Conservation (phyloP, 1,140 invertebrate species). For the Bombus ignitus region DNA sequence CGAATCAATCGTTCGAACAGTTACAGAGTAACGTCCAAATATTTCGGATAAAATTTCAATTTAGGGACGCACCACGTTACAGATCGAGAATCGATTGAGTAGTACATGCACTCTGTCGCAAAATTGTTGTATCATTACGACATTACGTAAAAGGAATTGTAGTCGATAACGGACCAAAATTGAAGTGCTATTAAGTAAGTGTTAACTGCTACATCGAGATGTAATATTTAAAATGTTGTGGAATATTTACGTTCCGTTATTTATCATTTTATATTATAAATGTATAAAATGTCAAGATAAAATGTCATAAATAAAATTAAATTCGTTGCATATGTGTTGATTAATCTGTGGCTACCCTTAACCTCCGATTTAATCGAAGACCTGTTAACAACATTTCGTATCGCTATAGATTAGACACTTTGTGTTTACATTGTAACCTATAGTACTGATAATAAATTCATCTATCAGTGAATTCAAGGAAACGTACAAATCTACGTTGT, state of each 20-base stretch:
- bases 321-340: too few species aligned
- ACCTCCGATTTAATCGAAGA: neutral
- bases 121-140: neutral
- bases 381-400: neutral
- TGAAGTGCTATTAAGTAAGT: neutral
- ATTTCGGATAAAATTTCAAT: too few species aligned
- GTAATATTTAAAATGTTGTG: neutral
- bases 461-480: neutral
- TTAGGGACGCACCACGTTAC: neutral
- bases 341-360: too few species aligned
- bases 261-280: too few species aligned
- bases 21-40: neutral
- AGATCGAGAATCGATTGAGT: neutral
- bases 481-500: neutral
- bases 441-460: neutral
- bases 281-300: too few species aligned
- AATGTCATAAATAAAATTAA: too few species aligned
- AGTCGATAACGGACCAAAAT: neutral
- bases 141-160: neutral
- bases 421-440: neutral
- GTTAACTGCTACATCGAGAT: neutral
- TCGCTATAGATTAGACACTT: neutral
- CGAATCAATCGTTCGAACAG: neutral
- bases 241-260: too few species aligned
- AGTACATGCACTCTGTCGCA: neutral